phyloP scores from a whole-genome alignment of 2,888 invertebrate genomes.

The Sympetrum striolatum region DNA sequence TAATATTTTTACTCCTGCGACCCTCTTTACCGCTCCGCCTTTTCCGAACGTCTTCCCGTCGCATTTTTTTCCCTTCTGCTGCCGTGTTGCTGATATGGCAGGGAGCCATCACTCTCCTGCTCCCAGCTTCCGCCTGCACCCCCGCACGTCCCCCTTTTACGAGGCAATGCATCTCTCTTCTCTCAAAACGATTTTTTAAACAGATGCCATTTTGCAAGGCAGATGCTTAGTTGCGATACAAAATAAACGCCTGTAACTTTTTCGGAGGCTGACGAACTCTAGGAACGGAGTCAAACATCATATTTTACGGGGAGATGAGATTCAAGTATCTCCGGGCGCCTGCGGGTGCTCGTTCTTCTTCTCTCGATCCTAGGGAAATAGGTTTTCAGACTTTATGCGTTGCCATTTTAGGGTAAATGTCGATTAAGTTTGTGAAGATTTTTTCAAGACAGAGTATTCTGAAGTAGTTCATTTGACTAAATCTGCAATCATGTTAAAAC shows the following conservation, averaged over 20 bases:
- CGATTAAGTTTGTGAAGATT: no score
- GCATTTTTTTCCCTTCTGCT: slow-evolving; percentile 11
- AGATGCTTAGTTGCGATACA: background rate
- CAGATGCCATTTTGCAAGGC: background rate
- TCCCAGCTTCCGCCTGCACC: background rate
- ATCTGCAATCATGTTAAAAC: no score
- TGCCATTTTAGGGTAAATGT: no score
- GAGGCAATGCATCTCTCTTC: background rate
- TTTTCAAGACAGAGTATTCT: no score
- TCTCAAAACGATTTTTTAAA: background rate
- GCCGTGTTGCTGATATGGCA: slow-evolving; percentile 25
- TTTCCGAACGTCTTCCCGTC: slow-evolving; percentile 11
- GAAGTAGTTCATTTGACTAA: no score
- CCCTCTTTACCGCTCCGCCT: background rate
- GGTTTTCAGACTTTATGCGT: no score
- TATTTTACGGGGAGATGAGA: no score
- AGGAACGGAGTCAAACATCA: no score
- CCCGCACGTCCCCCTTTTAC: background rate
- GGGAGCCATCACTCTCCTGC: slow-evolving; percentile 10
- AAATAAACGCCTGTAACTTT: background rate
- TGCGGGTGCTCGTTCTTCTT: no score
- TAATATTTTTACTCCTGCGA: slow-evolving; percentile 5
- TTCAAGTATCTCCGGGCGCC: no score
- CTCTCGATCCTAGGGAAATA: no score
- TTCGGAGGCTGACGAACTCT: no score